Evolutionary conservation across 2,888 invertebrate species (phyloP), one percentile per base, ranked within the genome.

Genomic region (Lithodes maja): DNA sequence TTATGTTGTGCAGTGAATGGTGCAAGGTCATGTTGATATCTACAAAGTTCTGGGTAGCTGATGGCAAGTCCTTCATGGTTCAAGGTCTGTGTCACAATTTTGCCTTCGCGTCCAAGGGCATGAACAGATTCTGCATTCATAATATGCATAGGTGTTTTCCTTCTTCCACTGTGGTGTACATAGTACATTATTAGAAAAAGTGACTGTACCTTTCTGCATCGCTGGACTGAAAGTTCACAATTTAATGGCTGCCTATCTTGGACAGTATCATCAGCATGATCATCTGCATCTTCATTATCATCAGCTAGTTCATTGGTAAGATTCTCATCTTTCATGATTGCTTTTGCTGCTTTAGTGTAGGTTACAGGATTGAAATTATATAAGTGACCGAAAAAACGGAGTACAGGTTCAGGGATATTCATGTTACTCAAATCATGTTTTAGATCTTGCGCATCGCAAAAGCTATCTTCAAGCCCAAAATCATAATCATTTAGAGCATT

Each of bases 1-100:
- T 83, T 83, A 49, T 71, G 83, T n/a, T 68, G 71, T 83, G 83
- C 71, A 2, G 53, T 83, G 83, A 71, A 83, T 52, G 83, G 52
- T 71, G 83, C 83, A 52, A 83, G 2, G 50, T 83, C 71, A 1
- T 50, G 15, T 83, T 83, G 83, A n/a, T 83, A 83, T 69, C 83
- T 69, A n/a, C 71, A 52, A 2, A 83, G 71, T 53, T 68, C 71
- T 1, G 52, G 49, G 15, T 83, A 71, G 52, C 71, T 71, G 49
- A 71, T 55, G 50, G 83, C 71, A 50, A 83, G 83, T 7, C 71
- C 83, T 71, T 83, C 50, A 50, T 50, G 83, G 50, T 68, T 71
- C 83, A 83, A 83, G 71, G 71, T 52, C n/a, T 69, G n/a, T 9
- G 83, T 83, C 7, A 83, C 52, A 3, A 71, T 83, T 71, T 83